These are phyloP conservation scores for Drosophila borborema DNA, from an alignment of 2,888 invertebrate genomes.

Conservation along the genomic window DNA sequence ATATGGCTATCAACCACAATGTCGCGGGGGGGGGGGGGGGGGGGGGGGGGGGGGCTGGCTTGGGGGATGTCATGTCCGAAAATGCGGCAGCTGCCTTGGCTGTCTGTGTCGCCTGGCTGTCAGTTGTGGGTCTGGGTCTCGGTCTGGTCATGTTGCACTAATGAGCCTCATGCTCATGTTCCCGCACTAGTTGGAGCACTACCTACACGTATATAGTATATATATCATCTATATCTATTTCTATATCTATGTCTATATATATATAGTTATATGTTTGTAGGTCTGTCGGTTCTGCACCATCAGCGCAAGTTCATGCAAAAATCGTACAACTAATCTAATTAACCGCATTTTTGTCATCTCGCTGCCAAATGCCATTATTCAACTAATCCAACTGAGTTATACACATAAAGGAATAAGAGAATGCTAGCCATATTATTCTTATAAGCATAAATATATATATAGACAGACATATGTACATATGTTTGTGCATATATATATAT, in stretches of 20 bases:
- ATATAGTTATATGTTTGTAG: not conserved
- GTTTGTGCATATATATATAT: not conserved
- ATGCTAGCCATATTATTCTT: conserved; percentile 25
- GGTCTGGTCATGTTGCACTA: conserved; percentile 64
- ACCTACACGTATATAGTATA: not conserved
- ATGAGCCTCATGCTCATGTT: conserved; percentile 53
- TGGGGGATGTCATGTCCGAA: conserved; percentile 18
- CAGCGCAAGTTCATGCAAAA: conserved; percentile 61
- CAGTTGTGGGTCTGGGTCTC: conserved; percentile 38
- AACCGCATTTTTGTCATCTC: conserved; percentile 72
- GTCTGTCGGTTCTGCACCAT: conserved; percentile 52
- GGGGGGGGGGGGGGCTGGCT: not conserved
- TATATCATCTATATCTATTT: not conserved
- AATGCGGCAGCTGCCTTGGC: conserved; percentile 35
- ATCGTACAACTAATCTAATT: conserved; percentile 77
- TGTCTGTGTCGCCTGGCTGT: conserved; percentile 23
- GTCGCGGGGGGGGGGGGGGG: not conserved
- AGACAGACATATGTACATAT: too few relatives aligned
- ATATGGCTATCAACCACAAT: not conserved
- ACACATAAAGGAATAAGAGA: conserved; percentile 18
- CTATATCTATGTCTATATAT: not conserved
- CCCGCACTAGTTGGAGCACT: conserved; percentile 13
- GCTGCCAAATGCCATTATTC: conserved; percentile 70
- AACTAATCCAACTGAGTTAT: conserved; percentile 51
- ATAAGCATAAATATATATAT: conserved; percentile 16